Evolutionary conservation across 2,888 invertebrate species (phyloP), one percentile per base, ranked within the genome.

Genomic region (Pimpla rufipes): DNA sequence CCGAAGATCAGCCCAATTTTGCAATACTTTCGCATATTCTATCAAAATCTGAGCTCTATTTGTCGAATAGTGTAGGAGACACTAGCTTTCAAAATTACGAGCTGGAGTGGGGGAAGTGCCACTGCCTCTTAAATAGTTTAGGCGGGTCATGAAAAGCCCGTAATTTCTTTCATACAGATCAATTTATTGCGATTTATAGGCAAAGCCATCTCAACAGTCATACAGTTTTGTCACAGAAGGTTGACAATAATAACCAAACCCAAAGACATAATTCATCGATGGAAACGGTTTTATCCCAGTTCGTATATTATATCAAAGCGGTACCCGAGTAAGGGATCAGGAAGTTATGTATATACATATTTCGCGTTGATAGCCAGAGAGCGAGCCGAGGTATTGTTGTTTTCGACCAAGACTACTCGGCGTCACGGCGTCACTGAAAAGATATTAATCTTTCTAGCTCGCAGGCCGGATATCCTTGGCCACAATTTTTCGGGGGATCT

Each of bases 391-490:
- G n/a, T 16, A 71, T 37, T 45, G 16, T 71, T 57, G 42, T 57
- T 57, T 57, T 57, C 55, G 45, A 45, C 64, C 37, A 35, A 23
- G 47, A 16, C 23, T 21, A 21, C 55, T 16, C 57, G 6, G 57
- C n/a, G 16, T 11, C 16, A 57, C 57, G 6, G 57, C n/a, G 16
- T 11, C 16, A 57, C 71, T 42, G 21, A 23, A 57, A 57, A 57
- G 37, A 42, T 45, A 71, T 71, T 59, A 73, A 73, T 73, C 59
- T 35, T 42, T 42, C 37, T 29, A 45, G 59, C 59, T 29, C n/a
- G 29, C 29, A 29, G 40, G n/a, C 57, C 59, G 71, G 71, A 71
- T 71, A 71, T 71, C 18, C 57, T 57, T 29, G 23, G 68, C 35
- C 18, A 37, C 50, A 18, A 13, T 57, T 59, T 57, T 57, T 71